Conservation (phyloP, 2,113 vertebrate species). For the Nothobranchius kuhntae region DNA sequence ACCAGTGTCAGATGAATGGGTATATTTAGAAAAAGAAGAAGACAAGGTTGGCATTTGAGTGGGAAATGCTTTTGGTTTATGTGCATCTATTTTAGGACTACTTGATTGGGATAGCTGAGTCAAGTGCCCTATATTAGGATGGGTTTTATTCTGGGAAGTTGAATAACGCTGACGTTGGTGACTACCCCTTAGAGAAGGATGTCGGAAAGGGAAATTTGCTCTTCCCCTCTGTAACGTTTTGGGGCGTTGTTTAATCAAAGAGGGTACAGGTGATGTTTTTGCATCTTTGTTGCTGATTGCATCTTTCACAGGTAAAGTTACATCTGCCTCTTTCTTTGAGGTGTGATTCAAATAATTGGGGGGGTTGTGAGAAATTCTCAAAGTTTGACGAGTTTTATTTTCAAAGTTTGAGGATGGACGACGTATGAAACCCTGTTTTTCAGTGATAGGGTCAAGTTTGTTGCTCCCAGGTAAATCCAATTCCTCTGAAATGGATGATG, state of each 20-base stretch:
- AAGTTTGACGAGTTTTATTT: constrained; percentile 39
- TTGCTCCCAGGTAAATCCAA: background rate
- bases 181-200: background rate
- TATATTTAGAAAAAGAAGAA: background rate
- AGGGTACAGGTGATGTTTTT: background rate
- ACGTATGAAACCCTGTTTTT: background rate
- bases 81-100: constrained; percentile 5
- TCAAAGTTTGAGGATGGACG: constrained; percentile 7
- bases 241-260: constrained; percentile 17
- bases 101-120: constrained; percentile 9
- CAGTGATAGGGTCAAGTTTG: background rate
- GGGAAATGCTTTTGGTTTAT: constrained; percentile 2
- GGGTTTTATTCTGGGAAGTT: constrained; percentile 40
- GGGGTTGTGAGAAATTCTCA: background rate
- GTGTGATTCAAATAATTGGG: background rate
- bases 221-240: background rate
- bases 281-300: background rate
- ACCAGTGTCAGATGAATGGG: background rate
- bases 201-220: background rate
- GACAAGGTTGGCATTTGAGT: background rate
- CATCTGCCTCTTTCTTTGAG: constrained; percentile 1
- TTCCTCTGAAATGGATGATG: constrained; percentile 16
- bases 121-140: constrained; percentile 6
- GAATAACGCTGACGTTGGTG: background rate
- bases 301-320: background rate